phyloP scores from a whole-genome alignment of 2,113 vertebrate genomes.

The Rhodinocichla rosea region DNA sequence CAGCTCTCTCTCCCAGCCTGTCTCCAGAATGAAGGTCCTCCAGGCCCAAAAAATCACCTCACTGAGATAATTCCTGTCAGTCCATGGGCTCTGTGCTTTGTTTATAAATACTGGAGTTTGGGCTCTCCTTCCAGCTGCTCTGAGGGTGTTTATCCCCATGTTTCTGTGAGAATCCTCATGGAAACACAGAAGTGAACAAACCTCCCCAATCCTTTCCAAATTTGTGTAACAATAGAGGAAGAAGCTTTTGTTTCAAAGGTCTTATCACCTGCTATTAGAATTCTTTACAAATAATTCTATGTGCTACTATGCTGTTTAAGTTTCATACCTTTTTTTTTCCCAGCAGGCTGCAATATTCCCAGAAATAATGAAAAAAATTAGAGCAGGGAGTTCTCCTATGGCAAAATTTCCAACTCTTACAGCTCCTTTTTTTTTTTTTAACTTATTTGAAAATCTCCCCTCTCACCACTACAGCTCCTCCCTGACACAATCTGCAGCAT shows the following conservation, averaged over 20 bases:
- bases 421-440: not conserved
- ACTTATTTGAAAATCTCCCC: not conserved
- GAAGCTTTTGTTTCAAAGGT: not conserved
- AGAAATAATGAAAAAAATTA: not conserved
- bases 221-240: not conserved
- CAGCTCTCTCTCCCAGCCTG: not conserved
- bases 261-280: not conserved
- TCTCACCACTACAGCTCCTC: not conserved
- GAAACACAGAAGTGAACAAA: not conserved
- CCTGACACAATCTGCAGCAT: fast-evolving
- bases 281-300: not conserved
- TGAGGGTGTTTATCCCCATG: fast-evolving
- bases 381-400: not conserved
- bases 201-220: not conserved
- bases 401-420: not conserved
- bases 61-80: fast-evolving
- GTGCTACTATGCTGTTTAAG: not conserved
- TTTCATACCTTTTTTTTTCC: not conserved
- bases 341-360: not conserved
- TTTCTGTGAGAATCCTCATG: not conserved
- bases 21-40: not conserved
- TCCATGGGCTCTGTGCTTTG: fast-evolving
- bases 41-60: not conserved
- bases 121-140: not conserved
- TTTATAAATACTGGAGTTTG: not conserved